Conservation (phyloP, 2,113 vertebrate species). For the chimpanzee (Pan troglodytes) region DNA sequence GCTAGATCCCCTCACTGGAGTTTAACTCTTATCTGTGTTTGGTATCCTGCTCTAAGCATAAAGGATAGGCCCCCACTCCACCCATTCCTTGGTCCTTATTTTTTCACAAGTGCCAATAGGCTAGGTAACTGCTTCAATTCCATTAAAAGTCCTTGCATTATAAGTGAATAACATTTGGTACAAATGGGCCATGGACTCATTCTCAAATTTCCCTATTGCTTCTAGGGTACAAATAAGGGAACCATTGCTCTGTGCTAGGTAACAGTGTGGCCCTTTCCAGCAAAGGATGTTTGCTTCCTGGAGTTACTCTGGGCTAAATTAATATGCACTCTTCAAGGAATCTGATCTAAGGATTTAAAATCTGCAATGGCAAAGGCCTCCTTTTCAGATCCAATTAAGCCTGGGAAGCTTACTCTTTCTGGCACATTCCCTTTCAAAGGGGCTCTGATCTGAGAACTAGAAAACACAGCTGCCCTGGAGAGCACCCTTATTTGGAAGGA, state of each 20-base stretch:
- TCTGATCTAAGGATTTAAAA: background rate
- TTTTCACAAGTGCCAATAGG: background rate
- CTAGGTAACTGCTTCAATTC: background rate
- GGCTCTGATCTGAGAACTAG: background rate
- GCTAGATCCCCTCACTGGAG: background rate
- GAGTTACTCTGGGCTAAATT: background rate
- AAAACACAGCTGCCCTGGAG: background rate
- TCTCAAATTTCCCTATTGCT: background rate
- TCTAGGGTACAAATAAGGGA: background rate
- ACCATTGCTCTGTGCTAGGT: background rate
- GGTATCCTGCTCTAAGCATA: background rate
- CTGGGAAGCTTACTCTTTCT: background rate
- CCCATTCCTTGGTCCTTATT: background rate
- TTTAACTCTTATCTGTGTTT: background rate
- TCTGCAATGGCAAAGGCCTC: background rate
- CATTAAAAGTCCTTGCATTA: background rate
- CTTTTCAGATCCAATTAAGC: background rate
- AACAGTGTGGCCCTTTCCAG: background rate
- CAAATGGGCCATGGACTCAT: background rate
- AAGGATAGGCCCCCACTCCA: background rate
- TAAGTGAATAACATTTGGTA: background rate
- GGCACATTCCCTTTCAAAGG: background rate
- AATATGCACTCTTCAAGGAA: background rate
- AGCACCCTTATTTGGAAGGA: background rate
- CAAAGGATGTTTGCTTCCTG: background rate